Base-by-base conservation (phyloP, 2,888 invertebrate species). In the Ormyrus thymus region DNA sequence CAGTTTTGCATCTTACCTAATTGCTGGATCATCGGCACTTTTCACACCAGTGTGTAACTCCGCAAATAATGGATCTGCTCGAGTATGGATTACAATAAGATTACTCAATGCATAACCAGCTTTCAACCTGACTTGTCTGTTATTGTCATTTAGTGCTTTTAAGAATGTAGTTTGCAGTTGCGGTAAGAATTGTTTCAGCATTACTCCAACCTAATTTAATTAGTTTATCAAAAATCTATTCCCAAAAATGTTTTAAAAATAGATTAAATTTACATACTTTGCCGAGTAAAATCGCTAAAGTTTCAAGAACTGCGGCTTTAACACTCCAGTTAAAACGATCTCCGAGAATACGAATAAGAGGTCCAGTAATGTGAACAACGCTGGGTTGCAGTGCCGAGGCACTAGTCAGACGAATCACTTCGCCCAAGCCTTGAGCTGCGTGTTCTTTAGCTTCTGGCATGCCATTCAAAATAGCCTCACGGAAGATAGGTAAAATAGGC, bases 151-250 rank as follows among this genome's bases (percentile, higher is more conserved):
- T 75, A 99, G 92, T 5, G 98, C 96, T 91, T 98, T 98, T 72
- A 98, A 93, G 91, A 99, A 99, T 15, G 99, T 99, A 1, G 98
- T 98, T 92, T 99, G 99, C 56, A 99, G 93, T 91, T 99, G 99
- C 1, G 99, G 99, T 86, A 99, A 92, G 92, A 99, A 99, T 89
- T 99, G 98, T 90, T 98, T 98, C 90, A 99, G 91, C 95, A 97
- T 95, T 55, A 95, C 93, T 62, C 98, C 98, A 81, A 98, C 98
- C 96, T 96, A 88, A 43, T 15, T 1, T 0, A 48, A 46, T 69
- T 96, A 88, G 29, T 15, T 1, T 0, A 48, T 45, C 68, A 59
- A 62, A 62, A 43, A 73, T 64, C 70, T 15, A 62, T 7, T 72
- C 9, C 61, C 72, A 46, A 48, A 1, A 64, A 64, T 48, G 13